phyloP scores from a whole-genome alignment of 2,888 invertebrate genomes.

The Cistogaster globosa region DNA sequence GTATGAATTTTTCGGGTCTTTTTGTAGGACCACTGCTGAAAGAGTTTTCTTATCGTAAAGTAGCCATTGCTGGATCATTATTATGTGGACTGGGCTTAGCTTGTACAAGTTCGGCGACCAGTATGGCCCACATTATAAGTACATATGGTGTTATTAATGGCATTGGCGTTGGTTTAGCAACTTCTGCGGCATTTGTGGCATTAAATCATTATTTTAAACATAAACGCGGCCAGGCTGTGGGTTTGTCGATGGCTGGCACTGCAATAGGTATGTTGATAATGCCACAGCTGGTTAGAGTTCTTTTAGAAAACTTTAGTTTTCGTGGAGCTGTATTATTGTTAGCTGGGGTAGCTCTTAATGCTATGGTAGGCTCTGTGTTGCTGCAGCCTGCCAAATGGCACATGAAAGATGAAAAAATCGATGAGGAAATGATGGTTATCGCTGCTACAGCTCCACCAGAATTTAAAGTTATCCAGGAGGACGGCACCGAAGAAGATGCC shows the following conservation, averaged over 20 bases:
- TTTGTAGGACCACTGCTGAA: conserved; percentile 90
- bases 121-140: conserved; percentile 88
- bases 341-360: conserved; percentile 87
- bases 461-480: conserved; percentile 88
- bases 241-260: conserved; percentile 91
- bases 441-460: conserved; percentile 81
- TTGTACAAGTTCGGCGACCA: conserved; percentile 87
- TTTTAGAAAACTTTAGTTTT: conserved; percentile 87
- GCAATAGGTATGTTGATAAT: conserved; percentile 91
- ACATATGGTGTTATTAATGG: conserved; percentile 91
- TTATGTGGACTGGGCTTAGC: conserved; percentile 88
- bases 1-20: conserved; percentile 90
- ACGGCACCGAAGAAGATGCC: conserved; percentile 85
- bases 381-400: conserved; percentile 90
- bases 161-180: conserved; percentile 90
- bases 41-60: conserved; percentile 89
- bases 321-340: conserved; percentile 88
- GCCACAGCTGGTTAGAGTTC: conserved; percentile 88
- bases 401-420: conserved; percentile 84
- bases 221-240: conserved; percentile 91
- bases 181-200: conserved; percentile 90
- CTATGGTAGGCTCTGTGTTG: conserved; percentile 87
- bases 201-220: conserved; percentile 90
- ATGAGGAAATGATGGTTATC: conserved; percentile 81
- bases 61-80: conserved; percentile 87